These are phyloP conservation scores for Plagodis pulveraria DNA, from an alignment of 2,888 invertebrate species.

Conservation along the genomic window DNA sequence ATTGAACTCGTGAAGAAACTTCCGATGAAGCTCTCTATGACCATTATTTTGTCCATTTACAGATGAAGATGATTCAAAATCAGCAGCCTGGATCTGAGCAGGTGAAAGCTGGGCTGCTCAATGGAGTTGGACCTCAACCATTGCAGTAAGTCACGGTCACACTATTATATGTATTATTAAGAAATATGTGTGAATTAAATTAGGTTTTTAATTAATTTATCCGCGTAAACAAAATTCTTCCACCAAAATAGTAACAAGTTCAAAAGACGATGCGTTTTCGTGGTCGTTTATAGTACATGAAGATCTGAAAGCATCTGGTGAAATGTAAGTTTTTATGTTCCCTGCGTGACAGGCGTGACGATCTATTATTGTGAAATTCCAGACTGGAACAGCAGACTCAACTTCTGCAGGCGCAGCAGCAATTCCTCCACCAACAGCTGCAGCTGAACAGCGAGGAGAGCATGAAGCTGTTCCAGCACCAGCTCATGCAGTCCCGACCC, in stretches of 20 bases:
- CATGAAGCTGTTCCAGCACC: slow-evolving; percentile 85
- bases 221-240: too few species aligned
- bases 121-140: slow-evolving; percentile 72
- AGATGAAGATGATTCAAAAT: slow-evolving; percentile 81
- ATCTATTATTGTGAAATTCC: background rate
- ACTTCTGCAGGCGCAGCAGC: slow-evolving; percentile 76
- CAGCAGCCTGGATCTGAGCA: slow-evolving; percentile 74
- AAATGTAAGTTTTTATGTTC: too few species aligned
- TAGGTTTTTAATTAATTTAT: too few species aligned
- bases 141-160: slow-evolving; percentile 70
- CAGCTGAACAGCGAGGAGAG: slow-evolving; percentile 79
- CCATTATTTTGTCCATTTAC: slow-evolving; percentile 13
- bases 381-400: slow-evolving; percentile 78
- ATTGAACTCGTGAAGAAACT: too few species aligned
- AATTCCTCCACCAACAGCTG: slow-evolving; percentile 81
- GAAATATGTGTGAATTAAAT: too few species aligned
- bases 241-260: too few species aligned
- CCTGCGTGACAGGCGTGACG: too few species aligned
- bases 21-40: too few species aligned
- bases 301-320: too few species aligned
- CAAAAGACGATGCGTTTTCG: too few species aligned
- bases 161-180: too few species aligned
- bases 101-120: slow-evolving; percentile 66
- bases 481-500: slow-evolving; percentile 81
- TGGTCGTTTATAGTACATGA: too few species aligned